These are phyloP conservation scores for Cyanistes caeruleus DNA, from an alignment of 2,113 vertebrate species.

Conservation along the genomic window DNA sequence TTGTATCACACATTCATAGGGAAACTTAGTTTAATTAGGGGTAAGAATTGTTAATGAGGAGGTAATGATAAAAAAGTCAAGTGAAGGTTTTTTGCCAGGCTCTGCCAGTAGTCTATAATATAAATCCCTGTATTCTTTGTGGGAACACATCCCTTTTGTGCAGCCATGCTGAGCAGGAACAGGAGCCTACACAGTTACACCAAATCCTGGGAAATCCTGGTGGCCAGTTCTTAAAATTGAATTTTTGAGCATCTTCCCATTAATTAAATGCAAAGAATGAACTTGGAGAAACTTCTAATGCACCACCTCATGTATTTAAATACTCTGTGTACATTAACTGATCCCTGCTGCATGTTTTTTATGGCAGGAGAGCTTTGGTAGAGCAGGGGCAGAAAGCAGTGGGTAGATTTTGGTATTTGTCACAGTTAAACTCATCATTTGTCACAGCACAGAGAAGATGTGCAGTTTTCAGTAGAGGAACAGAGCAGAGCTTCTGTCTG, in stretches of 20 bases:
- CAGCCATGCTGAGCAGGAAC: not conserved
- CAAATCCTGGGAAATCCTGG: not conserved
- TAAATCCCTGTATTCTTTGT: not conserved
- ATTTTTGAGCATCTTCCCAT: not conserved
- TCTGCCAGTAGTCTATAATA: not conserved
- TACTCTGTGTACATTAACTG: not conserved
- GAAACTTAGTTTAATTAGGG: not conserved
- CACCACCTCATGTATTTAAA: not conserved
- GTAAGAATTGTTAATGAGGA: not conserved
- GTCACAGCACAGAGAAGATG: not conserved
- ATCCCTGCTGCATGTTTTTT: not conserved
- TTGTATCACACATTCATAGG: not conserved
- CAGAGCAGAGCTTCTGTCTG: not conserved
- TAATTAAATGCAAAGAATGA: not conserved
- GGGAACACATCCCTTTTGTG: not conserved
- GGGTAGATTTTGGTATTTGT: not conserved
- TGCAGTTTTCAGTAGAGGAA: rapidly evolving
- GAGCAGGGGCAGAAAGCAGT: not conserved
- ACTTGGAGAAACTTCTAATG: not conserved
- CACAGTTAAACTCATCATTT: not conserved
- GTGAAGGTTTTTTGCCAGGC: not conserved
- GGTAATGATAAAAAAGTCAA: not conserved
- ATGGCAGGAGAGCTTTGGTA: not conserved
- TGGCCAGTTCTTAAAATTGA: not conserved
- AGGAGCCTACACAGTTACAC: not conserved